Percentiles rank a stretch among this genome's conserved stretches.
Conservation (phyloP, 2,113 vertebrate species). For the Eublepharis macularius region DNA sequence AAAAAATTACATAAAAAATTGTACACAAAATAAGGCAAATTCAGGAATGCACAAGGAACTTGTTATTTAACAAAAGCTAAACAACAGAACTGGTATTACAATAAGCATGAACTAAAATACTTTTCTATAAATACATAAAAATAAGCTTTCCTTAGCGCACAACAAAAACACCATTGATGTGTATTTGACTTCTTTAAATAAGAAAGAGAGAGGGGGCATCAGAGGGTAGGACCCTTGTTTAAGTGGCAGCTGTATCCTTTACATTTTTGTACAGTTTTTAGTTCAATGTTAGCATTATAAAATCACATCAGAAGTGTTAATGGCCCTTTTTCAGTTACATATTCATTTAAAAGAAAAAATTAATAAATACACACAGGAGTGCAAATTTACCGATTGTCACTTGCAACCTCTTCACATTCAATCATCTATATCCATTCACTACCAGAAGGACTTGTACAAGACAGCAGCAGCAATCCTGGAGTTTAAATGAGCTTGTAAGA, state of each 20-base stretch:
- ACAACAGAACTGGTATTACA: constrained; percentile 78
- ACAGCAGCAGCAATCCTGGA: constrained; percentile 75
- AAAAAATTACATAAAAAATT: constrained; percentile 79
- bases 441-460: constrained; percentile 67
- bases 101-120: constrained; percentile 78
- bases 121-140: constrained; percentile 77
- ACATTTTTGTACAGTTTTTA: constrained; percentile 74
- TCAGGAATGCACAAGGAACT: constrained; percentile 83
- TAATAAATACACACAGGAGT: constrained; percentile 83
- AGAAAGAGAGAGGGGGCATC: constrained; percentile 65
- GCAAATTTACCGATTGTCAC: constrained; percentile 89
- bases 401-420: constrained; percentile 87
- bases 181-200: constrained; percentile 79
- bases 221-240: constrained; percentile 59
- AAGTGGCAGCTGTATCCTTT: constrained; percentile 75
- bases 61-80: constrained; percentile 80
- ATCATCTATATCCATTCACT: constrained; percentile 77
- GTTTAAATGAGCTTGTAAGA: constrained; percentile 62
- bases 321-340: constrained; percentile 70
- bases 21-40: constrained; percentile 89
- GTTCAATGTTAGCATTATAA: constrained; percentile 73
- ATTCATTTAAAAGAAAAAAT: constrained; percentile 71
- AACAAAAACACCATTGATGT: constrained; percentile 81
- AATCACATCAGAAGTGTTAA: constrained; percentile 74
- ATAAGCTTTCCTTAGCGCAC: constrained; percentile 78